Base-by-base conservation (phyloP, 2,113 vertebrate species). In the Dermatemys mawii region DNA sequence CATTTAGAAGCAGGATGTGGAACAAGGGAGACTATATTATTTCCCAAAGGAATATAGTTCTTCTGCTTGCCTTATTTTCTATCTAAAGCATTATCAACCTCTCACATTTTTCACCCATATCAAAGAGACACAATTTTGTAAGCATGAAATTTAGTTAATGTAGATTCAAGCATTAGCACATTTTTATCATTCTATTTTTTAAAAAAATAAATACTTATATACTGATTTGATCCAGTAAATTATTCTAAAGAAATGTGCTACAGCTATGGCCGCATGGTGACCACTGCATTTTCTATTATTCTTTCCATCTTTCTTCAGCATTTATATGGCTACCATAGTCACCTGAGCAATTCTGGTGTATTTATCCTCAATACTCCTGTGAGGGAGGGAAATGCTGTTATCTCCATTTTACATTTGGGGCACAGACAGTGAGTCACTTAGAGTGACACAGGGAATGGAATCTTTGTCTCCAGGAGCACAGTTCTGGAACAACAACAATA, bases 141-240 rank as follows among this genome's bases (percentile, higher is more conserved):
- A 93, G 50, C 4, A 13, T 86, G 60, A 87, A 93, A 85, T 54
- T 44, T 16, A 87, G 14, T 85, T 93, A 93, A 76, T 86, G 8
- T 55, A 80, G 92, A 50, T 22, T 55, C 90, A 44, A 29, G 12
- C 83, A 81, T 90, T 32, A 83, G 86, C 75, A 90, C 3, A 67
- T 84, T 93, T 96, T 93, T 88, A 90, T 89, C 1, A 57, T 86
- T 87, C 81, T 75, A 41, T 83, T 41, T 87, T 46, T 92, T 50
- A 11, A 60, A 1, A 0, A 82, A 92, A 92, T 21, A n/a, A 22
- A 19, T n/a, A 38, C 8, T 10, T 21, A 90, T 92, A 78, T 86
- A 8, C 1, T 95, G 73, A 46, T 5, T 90, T 26, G 57, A 79
- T 70, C 88, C 57, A 57, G 32, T 67, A 95, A 95, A 93, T 38